These are phyloP conservation scores for Zosterops pallidus DNA, from an alignment of 2,113 vertebrate species.

Conservation along the genomic window DNA sequence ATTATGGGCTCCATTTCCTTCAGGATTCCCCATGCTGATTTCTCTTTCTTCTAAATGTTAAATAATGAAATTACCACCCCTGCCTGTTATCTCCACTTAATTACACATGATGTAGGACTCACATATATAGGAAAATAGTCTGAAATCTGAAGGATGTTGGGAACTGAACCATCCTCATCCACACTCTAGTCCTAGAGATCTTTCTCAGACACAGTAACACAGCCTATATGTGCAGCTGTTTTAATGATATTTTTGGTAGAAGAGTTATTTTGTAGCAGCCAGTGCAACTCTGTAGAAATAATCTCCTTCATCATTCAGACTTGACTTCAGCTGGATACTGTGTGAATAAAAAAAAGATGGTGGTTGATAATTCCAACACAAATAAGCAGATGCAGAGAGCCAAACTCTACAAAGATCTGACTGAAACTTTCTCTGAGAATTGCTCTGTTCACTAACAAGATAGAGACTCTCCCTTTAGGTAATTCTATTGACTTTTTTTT, in stretches of 20 bases:
- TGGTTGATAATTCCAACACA: background rate
- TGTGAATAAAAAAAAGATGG: background rate
- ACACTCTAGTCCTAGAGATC: background rate
- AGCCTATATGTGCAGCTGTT: background rate
- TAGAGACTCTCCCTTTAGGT: background rate
- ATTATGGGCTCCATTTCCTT: background rate
- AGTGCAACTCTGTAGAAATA: background rate
- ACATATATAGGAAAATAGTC: background rate
- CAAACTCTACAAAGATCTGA: background rate
- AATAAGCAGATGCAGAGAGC: background rate
- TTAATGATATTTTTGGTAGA: background rate
- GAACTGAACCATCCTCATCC: background rate
- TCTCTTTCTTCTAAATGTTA: background rate
- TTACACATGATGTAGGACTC: accelerated
- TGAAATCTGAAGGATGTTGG: background rate
- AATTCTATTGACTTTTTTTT: background rate
- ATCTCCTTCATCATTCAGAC: background rate
- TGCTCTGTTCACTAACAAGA: background rate
- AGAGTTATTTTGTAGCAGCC: background rate
- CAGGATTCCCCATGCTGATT: background rate
- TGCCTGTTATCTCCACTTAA: background rate
- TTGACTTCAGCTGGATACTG: background rate
- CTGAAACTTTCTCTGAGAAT: background rate
- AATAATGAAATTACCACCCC: background rate
- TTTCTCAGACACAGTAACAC: background rate